Evolutionary conservation across 1,140 invertebrate species (phyloP), one percentile per base, ranked within the genome.

Genomic region (Cepaea nemoralis): DNA sequence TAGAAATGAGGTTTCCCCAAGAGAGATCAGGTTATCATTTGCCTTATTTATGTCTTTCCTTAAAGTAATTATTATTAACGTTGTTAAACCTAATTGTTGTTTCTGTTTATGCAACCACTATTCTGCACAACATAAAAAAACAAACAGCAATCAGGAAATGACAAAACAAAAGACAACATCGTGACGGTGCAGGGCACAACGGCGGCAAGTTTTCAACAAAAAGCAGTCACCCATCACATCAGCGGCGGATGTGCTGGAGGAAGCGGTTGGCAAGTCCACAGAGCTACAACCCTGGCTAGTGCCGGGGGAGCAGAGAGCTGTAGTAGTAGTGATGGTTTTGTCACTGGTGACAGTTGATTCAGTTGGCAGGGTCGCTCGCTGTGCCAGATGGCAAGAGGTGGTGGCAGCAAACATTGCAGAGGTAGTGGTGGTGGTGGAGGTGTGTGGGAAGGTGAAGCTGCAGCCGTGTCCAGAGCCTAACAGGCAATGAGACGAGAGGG

Each of bases 391-490:
- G 59, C 59, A 63, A 31, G 59, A 27, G 59, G 59, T 31, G 27
- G 33, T 19, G 59, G n/a, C 33, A 31, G 50, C 50, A 55, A 55
- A 55, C 59, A 63, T 16, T 63, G 59, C 59, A 31, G 2, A 27
- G n/a, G 50, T 5, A 45, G 42, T 55, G 50, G 50, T 22, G 50
- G 59, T 63, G 27, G 59, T 31, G 59, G 33, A 27, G 22, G n/a
- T 63, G 59, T 27, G 16, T 31, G 27, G 2, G n/a, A 31, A 6
- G 59, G 59, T 63, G n/a, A 8, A 31, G 59, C 16, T 63, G 27
- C 59, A 31, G n/a, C 59, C 33, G 59, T 63, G 59, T 63, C 59
- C 59, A 31, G 59, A 63, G 2, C 59, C 59, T 63, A 63, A n/a
- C n/a, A 16, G 59, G 22, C 5, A 16, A 16, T n/a, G 27, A 31